A percentile compares a stretch with the other conserved stretches of the same genome.
These are phyloP conservation scores for Muschampia plurimacula DNA, from an alignment of 2,888 invertebrate genomes.

Conservation along the genomic window DNA sequence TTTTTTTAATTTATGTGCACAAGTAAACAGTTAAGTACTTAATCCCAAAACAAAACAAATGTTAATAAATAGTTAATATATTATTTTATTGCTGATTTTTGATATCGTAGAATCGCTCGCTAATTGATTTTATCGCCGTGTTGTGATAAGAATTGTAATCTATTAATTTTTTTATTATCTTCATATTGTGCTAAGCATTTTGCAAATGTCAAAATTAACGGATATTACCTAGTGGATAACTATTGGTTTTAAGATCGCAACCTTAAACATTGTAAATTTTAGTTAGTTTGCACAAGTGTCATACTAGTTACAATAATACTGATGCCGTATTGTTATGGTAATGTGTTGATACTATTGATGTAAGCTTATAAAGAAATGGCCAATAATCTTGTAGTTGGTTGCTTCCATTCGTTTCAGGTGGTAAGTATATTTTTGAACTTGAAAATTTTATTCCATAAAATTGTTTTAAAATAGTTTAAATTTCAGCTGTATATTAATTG, in stretches of 20 bases:
- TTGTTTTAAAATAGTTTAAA: too few relatives aligned
- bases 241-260: neutral
- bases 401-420: slow-evolving; percentile 2
- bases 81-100: too few relatives aligned
- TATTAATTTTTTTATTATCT: neutral
- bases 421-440: slow-evolving; percentile 9
- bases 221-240: neutral
- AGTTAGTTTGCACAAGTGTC: neutral
- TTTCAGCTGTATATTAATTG: too few relatives aligned
- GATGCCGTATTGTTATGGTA: slow-evolving; percentile 21
- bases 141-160: neutral
- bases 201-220: neutral
- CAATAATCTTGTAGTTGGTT: slow-evolving; percentile 10
- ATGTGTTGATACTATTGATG: neutral
- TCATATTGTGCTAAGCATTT: neutral
- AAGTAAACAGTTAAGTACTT: too few relatives aligned
- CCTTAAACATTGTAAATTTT: neutral
- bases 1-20: neutral
- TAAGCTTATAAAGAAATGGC: neutral
- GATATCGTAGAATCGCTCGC: neutral
- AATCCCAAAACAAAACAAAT: neutral
- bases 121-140: neutral
- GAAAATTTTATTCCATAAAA: neutral
- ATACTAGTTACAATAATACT: neutral
- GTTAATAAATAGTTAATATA: too few relatives aligned